A percentile compares a stretch with the other conserved stretches of the same genome.
Conservation (phyloP, 2,888 invertebrate species). For the Agrilus biguttatus region DNA sequence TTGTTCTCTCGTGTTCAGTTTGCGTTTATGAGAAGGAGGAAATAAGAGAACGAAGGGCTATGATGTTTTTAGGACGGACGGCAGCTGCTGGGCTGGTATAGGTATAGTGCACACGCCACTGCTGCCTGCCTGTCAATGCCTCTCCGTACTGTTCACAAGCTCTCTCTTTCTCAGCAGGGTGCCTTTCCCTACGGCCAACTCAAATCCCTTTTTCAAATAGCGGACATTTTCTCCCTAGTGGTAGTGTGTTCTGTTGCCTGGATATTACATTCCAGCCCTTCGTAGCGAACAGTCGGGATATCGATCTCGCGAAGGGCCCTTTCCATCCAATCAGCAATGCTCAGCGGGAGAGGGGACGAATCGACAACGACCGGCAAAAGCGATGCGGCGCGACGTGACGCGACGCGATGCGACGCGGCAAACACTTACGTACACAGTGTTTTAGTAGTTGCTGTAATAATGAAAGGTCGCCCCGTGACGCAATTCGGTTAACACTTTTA, state of each 20-base stretch:
- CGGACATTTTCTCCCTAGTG: constrained; percentile 15
- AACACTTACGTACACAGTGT: no score
- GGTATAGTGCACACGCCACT: no score
- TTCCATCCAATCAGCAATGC: constrained; percentile 16
- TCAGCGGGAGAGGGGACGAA: constrained; percentile 7
- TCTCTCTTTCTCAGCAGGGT: constrained; percentile 12
- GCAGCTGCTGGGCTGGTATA: no score
- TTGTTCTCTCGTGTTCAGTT: background rate
- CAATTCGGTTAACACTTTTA: constrained; percentile 7
- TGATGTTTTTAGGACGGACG: no score
- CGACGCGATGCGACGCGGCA: constrained; percentile 1
- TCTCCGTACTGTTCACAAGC: no score
- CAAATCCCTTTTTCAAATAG: constrained; percentile 19
- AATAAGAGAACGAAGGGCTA: background rate
- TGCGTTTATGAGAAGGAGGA: background rate
- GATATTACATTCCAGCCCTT: constrained; percentile 19
- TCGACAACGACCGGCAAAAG: background rate
- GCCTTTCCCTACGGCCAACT: constrained; percentile 13
- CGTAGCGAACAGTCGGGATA: constrained; percentile 14
- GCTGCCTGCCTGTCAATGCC: no score
- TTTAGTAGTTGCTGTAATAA: no score
- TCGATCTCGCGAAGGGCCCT: constrained; percentile 17
- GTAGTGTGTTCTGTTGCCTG: constrained; percentile 5
- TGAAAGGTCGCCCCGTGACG: constrained; percentile 10
- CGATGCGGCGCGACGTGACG: background rate